A percentile compares a stretch with the other conserved stretches of the same genome.
Evolutionary conservation across 2,888 invertebrate genomes (phyloP).

Genomic region (Scaptomyza tumidula): DNA sequence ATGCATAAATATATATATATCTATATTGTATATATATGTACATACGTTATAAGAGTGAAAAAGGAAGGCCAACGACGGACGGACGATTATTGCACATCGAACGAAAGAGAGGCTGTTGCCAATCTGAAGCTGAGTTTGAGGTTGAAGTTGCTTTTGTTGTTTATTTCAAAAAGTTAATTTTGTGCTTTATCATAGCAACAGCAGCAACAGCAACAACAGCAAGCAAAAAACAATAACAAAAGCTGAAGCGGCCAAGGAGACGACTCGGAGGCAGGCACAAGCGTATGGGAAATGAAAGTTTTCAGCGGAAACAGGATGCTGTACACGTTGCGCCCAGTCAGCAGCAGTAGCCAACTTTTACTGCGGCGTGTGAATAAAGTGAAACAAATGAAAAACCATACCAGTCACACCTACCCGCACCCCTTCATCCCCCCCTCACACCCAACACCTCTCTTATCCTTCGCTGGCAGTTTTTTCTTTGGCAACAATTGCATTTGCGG

Average conservation of each 20-base stretch:
- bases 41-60: not conserved
- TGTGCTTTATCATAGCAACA: constrained; percentile 68
- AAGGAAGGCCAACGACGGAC: constrained; percentile 1
- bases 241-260: constrained; percentile 10
- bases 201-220: constrained; percentile 15
- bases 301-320: constrained; percentile 76
- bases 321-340: constrained; percentile 60
- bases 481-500: constrained; percentile 78
- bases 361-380: constrained; percentile 73
- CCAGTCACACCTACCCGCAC: not conserved
- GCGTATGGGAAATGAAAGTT: constrained; percentile 73
- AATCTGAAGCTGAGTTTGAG: constrained; percentile 26
- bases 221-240: constrained; percentile 24
- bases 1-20: not conserved
- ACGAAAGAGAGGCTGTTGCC: constrained; percentile 29
- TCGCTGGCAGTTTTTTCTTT: constrained; percentile 53
- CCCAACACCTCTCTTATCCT: too few relatives aligned
- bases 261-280: constrained; percentile 26
- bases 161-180: constrained; percentile 78
- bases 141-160: constrained; percentile 69
- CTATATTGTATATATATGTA: not conserved
- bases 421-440: too few relatives aligned
- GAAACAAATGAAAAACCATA: constrained; percentile 71
- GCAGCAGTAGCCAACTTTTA: constrained; percentile 43
- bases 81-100: constrained; percentile 59